A percentile compares a stretch with the other conserved stretches of the same genome.
Evolutionary conservation across 2,888 invertebrate species (phyloP).

Genomic region (Pyralis farinalis): DNA sequence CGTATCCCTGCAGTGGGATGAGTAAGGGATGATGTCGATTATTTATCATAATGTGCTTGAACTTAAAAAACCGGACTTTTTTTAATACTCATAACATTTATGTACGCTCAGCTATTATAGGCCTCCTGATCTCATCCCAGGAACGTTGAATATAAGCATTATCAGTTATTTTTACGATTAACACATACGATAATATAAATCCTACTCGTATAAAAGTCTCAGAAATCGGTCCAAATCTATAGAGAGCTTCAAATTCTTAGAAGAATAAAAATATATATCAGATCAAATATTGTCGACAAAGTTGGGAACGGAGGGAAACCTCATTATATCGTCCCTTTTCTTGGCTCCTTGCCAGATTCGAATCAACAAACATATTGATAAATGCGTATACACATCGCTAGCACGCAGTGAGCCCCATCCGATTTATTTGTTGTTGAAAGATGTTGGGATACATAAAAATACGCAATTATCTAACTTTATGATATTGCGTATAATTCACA

Average conservation of each 20-base stretch:
- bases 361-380: conserved; percentile 38
- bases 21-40: no score
- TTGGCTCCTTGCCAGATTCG: conserved; percentile 29
- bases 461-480: conserved; percentile 6
- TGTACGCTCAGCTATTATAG: no score
- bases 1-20: no score
- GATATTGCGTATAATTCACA: neutral
- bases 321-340: conserved; percentile 14
- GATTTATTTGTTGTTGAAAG: conserved; percentile 23
- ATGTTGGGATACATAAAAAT: neutral
- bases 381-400: conserved; percentile 30
- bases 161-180: no score
- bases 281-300: neutral
- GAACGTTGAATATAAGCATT: no score
- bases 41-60: no score
- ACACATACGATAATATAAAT: no score
- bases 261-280: neutral
- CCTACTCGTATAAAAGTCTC: no score
- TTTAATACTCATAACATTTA: no score
- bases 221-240: no score
- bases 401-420: conserved; percentile 17
- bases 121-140: no score
- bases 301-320: conserved; percentile 8
- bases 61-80: no score
- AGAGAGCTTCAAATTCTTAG: neutral